Base-by-base conservation (phyloP, 1,140 invertebrate species). In the Diorhabda elongata region DNA sequence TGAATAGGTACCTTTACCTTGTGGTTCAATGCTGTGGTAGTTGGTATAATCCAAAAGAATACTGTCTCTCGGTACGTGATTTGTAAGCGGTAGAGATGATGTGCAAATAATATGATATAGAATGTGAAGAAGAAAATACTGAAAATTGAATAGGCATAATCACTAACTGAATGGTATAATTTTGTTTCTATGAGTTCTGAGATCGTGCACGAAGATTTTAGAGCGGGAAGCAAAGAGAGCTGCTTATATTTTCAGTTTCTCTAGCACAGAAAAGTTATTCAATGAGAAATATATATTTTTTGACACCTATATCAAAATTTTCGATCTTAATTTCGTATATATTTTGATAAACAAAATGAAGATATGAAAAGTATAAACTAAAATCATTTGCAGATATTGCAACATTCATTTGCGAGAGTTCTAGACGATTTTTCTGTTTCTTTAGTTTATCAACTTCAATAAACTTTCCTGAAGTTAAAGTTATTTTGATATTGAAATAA, bases 1-100 rank as follows among this genome's bases (percentile, higher is more conserved):
- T 7, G 85, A 83, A 75, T 90, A 91, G 2, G 87, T 87, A 11
- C 87, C 87, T 8, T 85, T 83, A 42, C 87, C 87, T 85, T 83
- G 67, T 6, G 78, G 77, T 65, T 82, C 74, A 42, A 59, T 73
- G 44, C 74, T 70, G 68, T 78, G 78, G 62, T 82, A 80, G 43
- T 60, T 47, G 2, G 57, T 42, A 52, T 56, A 67, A 0, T 67
- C 65, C 6, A 60, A 42, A 11, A 45, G 7, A 59, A 43, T 64
- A n/a, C 52, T 45, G 26, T 64, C 63, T 52, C 41, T 44, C 1
- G 26, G 26, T 26, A 26, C 26, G 26, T 63, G 61, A 44, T 42
- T 4, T 3, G 42, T 6, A 42, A 63, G 4, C n/a, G 61, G 61
- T 43, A 43, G 8, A 26, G 11, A 11, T 3, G 44, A 8, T 6